Conservation (phyloP, 2,113 vertebrate species). For the Nothoprocta pentlandii region DNA sequence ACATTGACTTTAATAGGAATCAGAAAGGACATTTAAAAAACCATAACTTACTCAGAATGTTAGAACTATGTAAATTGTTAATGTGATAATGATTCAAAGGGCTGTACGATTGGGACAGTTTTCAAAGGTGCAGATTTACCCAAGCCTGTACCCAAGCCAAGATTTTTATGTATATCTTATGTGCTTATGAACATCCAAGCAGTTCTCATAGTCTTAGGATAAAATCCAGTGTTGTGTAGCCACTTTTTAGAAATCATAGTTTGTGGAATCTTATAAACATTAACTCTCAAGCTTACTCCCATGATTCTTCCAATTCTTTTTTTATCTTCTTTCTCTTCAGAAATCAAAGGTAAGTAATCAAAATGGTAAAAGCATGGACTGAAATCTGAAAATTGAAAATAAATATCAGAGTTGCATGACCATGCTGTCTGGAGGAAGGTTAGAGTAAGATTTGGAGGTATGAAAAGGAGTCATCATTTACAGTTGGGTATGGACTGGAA, state of each 20-base stretch:
- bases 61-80: constrained; percentile 21
- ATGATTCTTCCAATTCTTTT: not conserved
- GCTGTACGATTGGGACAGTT: not conserved
- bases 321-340: not conserved
- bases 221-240: not conserved
- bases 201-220: not conserved
- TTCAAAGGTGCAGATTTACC: constrained; percentile 50
- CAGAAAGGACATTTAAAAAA: constrained; percentile 35
- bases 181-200: constrained; percentile 34
- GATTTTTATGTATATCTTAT: constrained; percentile 47
- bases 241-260: constrained; percentile 7
- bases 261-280: constrained; percentile 5
- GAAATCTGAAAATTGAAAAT: constrained; percentile 51
- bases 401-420: not conserved
- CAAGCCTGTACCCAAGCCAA: constrained; percentile 40
- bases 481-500: not conserved
- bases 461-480: not conserved
- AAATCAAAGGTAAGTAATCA: constrained; percentile 19
- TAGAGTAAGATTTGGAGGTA: not conserved
- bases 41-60: constrained; percentile 33
- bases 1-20: constrained; percentile 51
- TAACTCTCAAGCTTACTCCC: not conserved
- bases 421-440: not conserved
- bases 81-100: constrained; percentile 39
- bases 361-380: constrained; percentile 12